Conservation (phyloP, 2,797 vertebrate species). For the Xenopus petersii region DNA sequence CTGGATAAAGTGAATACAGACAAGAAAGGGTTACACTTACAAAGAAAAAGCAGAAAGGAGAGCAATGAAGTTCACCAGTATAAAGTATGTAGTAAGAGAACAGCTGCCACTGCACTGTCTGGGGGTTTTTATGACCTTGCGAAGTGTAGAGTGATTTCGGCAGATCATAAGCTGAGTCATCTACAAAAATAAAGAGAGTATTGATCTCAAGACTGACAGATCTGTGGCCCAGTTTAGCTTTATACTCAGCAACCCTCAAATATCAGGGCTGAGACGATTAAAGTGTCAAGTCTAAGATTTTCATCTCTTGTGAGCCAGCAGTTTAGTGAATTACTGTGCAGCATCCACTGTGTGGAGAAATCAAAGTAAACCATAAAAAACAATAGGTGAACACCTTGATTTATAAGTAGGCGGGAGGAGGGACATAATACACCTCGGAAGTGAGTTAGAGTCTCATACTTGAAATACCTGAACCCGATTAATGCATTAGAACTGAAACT, state of each 20-base stretch:
- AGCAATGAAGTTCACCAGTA: background rate
- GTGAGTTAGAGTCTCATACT: too few species aligned
- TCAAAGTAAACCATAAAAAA: too few species aligned
- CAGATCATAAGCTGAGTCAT: conserved; percentile 49
- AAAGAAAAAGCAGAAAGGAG: too few species aligned
- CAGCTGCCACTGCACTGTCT: conserved; percentile 42
- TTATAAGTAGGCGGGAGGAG: too few species aligned
- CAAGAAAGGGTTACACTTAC: too few species aligned
- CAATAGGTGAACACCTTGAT: too few species aligned
- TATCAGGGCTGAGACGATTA: conserved; percentile 50
- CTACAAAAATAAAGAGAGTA: conserved; percentile 50
- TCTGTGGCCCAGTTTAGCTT: conserved; percentile 50
- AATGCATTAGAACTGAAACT: too few species aligned
- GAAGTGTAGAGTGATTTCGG: conserved; percentile 60
- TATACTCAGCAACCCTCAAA: conserved; percentile 44
- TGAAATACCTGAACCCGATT: too few species aligned
- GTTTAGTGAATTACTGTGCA: conserved; percentile 47
- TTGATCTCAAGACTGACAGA: conserved; percentile 58
- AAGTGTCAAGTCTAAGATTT: conserved; percentile 47
- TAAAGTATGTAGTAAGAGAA: conserved; percentile 15
- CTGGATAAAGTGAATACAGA: too few species aligned
- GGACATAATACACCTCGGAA: too few species aligned
- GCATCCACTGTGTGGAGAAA: too few species aligned
- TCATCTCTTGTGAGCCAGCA: conserved; percentile 56
- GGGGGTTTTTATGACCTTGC: conserved; percentile 54